These are phyloP conservation scores for Agrotis exclamationis DNA, from an alignment of 2,888 invertebrate species.

Conservation along the genomic window DNA sequence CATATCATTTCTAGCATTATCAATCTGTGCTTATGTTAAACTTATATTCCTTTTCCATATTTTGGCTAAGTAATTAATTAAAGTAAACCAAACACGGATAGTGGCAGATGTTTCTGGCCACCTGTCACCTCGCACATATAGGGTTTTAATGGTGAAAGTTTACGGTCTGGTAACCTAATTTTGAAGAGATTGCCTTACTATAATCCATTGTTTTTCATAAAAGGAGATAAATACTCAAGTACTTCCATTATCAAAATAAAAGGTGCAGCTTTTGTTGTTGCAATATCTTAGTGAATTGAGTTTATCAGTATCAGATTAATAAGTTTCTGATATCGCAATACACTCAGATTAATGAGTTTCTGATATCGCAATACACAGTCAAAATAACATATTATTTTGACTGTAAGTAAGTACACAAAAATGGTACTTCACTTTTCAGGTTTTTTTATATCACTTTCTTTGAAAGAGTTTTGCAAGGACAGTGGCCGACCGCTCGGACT, in stretches of 20 bases:
- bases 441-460: no score
- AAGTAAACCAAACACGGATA: constrained; percentile 5
- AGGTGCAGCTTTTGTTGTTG: constrained; percentile 25
- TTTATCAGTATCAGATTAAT: constrained; percentile 33
- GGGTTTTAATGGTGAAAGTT: constrained; percentile 24
- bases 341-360: constrained; percentile 16
- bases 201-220: constrained; percentile 13
- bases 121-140: constrained; percentile 30
- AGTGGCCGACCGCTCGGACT: background rate
- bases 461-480: constrained; percentile 10
- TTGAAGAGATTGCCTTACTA: background rate
- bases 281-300: constrained; percentile 3
- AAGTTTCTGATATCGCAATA: constrained; percentile 12
- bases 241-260: constrained; percentile 17
- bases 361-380: constrained; percentile 1
- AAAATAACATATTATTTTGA: no score
- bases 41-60: background rate
- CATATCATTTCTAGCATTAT: no score
- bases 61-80: constrained; percentile 28
- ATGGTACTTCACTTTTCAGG: background rate
- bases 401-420: no score
- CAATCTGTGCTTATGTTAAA: no score
- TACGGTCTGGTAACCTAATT: constrained; percentile 17
- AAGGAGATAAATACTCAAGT: constrained; percentile 7
- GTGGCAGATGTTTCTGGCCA: constrained; percentile 36